These are phyloP conservation scores for Aporophyla nigra DNA, from an alignment of 2,888 invertebrate species.

Conservation along the genomic window DNA sequence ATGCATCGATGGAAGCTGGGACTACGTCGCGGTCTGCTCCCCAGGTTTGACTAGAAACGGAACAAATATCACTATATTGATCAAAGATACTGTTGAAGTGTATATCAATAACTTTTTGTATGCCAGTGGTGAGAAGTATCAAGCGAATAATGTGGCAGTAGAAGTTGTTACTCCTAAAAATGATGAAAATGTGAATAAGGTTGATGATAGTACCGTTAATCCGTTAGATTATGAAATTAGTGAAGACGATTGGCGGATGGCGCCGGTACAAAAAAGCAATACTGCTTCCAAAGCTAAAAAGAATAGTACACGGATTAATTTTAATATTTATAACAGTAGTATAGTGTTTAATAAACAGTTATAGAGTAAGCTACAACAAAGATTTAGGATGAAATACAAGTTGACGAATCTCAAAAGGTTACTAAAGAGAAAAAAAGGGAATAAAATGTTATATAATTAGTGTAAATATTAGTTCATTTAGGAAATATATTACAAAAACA, in stretches of 20 bases:
- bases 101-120: slow-evolving; percentile 63
- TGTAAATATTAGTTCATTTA: not conserved
- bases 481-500: not conserved
- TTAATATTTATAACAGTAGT: slow-evolving; percentile 71
- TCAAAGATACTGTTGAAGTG: slow-evolving; percentile 75
- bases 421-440: too few species aligned
- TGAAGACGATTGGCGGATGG: slow-evolving; percentile 75
- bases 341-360: slow-evolving; percentile 63
- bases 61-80: slow-evolving; percentile 77
- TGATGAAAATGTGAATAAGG: slow-evolving; percentile 18
- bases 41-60: slow-evolving; percentile 80
- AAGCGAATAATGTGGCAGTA: slow-evolving; percentile 5
- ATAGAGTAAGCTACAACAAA: slow-evolving; percentile 24
- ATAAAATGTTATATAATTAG: not conserved
- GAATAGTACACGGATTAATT: slow-evolving; percentile 49
- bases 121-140: slow-evolving; percentile 18
- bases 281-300: slow-evolving; percentile 4
- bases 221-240: slow-evolving; percentile 71
- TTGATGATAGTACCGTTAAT: slow-evolving; percentile 46
- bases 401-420: not conserved
- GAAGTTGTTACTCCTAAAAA: slow-evolving; percentile 12
- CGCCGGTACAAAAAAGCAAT: slow-evolving; percentile 9
- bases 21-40: slow-evolving; percentile 73
- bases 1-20: slow-evolving; percentile 78
- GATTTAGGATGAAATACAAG: slow-evolving; percentile 37